Conservation (phyloP, 37 sponge, comb jelly and placozoan species). For the Geodia barretti region DNA sequence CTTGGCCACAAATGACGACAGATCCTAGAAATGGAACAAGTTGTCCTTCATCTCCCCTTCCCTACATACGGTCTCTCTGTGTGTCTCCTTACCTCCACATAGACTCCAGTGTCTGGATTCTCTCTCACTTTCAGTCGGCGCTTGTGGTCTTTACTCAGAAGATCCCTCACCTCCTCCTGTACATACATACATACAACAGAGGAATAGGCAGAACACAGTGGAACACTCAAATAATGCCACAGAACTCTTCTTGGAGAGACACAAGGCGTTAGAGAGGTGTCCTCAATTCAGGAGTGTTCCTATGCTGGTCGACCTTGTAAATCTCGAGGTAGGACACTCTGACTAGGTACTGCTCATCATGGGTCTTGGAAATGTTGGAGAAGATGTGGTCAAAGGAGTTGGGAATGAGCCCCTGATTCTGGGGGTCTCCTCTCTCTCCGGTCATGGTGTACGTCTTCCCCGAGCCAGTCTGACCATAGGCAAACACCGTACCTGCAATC, state of each 20-base stretch:
- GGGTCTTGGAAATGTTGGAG: constrained; percentile 82
- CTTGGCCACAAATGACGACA: constrained; percentile 96
- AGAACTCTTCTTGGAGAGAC: not conserved
- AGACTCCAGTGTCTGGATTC: constrained; percentile 94
- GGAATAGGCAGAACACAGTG: not conserved
- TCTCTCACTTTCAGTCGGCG: constrained; percentile 88
- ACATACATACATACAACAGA: too few relatives aligned
- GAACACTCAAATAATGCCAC: not conserved
- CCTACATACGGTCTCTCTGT: too few relatives aligned
- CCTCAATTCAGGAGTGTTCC: too few relatives aligned
- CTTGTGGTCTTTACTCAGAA: constrained; percentile 94
- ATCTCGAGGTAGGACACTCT: constrained; percentile 98
- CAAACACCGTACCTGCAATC: not conserved
- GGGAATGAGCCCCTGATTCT: constrained; percentile 90
- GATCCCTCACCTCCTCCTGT: constrained; percentile 93
- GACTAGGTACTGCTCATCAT: constrained; percentile 92
- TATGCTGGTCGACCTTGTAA: constrained; percentile 86
- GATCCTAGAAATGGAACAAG: too few relatives aligned
- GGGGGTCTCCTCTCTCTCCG: constrained; percentile 44
- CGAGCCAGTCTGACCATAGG: not conserved
- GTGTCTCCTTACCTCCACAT: constrained; percentile 83
- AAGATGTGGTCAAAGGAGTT: constrained; percentile 96
- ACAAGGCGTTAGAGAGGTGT: too few relatives aligned
- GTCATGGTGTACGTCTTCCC: not conserved
- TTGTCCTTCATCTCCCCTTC: too few relatives aligned